Evolutionary conservation across 30 jellyfish, hydroid and myxozoan genomes (phyloP), one percentile per base, ranked within the genome.

Genomic region (Phacellophora camtschatica): DNA sequence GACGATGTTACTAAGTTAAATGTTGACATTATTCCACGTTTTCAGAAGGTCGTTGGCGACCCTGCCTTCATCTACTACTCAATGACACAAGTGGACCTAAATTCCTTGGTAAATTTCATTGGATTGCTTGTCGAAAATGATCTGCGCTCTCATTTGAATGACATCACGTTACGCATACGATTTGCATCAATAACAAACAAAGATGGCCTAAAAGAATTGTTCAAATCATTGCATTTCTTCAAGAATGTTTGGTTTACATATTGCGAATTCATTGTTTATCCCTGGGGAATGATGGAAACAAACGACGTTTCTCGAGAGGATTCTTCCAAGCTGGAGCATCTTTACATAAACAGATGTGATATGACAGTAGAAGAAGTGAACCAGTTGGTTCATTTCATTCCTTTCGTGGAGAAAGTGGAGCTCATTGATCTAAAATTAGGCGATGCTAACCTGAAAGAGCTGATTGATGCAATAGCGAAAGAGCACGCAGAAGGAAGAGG

Each of bases 1-100:
- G n/a, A n/a, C 70, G 29, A 20, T 10, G 8, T 55, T 6, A 20
- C 5, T 3, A 42, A 25, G 9, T n/a, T 55, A 13, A 55, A 55
- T 19, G 22, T 55, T 55, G 70, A 55, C 9, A 19, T 55, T 42
- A 20, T 55, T 42, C 70, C 70, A 55, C 6, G 70, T 3, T 55
- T 55, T 55, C 70, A 55, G 36, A 55, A 55, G 29, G 70, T 55
- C 29, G 70, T 55, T 20, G 70, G 70, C 6, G 70, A 55, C 6
- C 70, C 70, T 55, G 70, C 70, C 13, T 55, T 55, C 36, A 55
- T 55, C 15, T 55, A 10, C 36, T 55, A 55, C 36, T 16, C 70
- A 55, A 55, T 55, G 70, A 11, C 70, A 20, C 70, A 55, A 20
- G 29, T 55, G 6, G 37, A 55, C 9, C 13, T 55, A 42, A 55